Percentiles rank a stretch among this genome's conserved stretches.
Evolutionary conservation across 2,888 invertebrate species (phyloP).

Genomic region (Podotricha telesiphe): DNA sequence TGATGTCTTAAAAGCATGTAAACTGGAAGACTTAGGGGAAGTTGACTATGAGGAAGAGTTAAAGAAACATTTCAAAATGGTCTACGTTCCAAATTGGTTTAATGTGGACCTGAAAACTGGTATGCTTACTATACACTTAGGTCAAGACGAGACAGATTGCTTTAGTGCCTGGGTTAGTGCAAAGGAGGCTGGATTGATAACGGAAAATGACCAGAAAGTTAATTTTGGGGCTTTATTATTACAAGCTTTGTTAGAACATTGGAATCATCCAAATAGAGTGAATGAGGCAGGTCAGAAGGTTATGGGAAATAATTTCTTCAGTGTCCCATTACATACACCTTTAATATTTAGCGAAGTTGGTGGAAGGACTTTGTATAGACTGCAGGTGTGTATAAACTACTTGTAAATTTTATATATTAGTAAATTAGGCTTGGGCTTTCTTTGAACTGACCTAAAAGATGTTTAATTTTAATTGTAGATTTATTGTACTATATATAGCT

Average conservation of each 20-base stretch:
- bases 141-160: conserved; percentile 98
- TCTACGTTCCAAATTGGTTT: conserved; percentile 99
- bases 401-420: too few species aligned
- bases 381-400: conserved; percentile 74
- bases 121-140: conserved; percentile 98
- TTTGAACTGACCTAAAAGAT: too few species aligned
- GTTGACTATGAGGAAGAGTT: conserved; percentile 97
- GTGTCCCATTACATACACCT: conserved; percentile 97
- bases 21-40: conserved; percentile 95
- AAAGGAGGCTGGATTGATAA: conserved; percentile 94
- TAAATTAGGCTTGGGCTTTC: too few species aligned
- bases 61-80: conserved; percentile 94
- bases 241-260: conserved; percentile 97
- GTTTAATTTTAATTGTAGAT: too few species aligned
- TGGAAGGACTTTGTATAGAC: conserved; percentile 95
- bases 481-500: too few species aligned
- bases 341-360: conserved; percentile 98
- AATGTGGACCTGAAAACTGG: conserved; percentile 99
- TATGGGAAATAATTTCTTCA: conserved; percentile 91
- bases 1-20: conserved; percentile 95
- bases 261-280: conserved; percentile 89
- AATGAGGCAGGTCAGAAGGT: conserved; percentile 89
- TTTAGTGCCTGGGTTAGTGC: conserved; percentile 99
- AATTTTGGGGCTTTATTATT: conserved; percentile 97
- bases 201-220: conserved; percentile 93